Percentiles rank a stretch among this genome's conserved stretches.
phyloP scores from a whole-genome alignment of 2,888 invertebrate species.

The Dorcus hopei region DNA sequence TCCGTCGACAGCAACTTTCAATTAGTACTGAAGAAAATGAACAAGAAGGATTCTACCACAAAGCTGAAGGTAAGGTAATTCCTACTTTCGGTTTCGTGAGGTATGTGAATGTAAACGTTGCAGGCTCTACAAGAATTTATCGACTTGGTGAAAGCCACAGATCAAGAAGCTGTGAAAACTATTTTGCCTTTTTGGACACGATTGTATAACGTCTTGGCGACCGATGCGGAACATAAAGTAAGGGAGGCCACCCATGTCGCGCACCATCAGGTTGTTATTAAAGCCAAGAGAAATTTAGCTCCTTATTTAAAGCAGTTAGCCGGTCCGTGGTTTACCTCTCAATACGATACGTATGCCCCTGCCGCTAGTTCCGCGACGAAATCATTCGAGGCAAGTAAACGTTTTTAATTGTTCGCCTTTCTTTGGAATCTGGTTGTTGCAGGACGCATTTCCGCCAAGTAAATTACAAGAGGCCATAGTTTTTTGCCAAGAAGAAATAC shows the following conservation, averaged over 20 bases:
- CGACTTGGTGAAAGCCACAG: constrained; percentile 63
- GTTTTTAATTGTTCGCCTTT: not conserved
- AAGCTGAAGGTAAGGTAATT: constrained; percentile 69
- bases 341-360: constrained; percentile 82
- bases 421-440: constrained; percentile 27
- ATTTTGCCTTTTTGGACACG: constrained; percentile 82
- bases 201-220: constrained; percentile 69
- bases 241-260: constrained; percentile 75
- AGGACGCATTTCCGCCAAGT: constrained; percentile 74
- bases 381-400: constrained; percentile 58
- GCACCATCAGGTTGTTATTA: constrained; percentile 64
- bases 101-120: constrained; percentile 4
- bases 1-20: constrained; percentile 71
- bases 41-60: constrained; percentile 86
- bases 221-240: constrained; percentile 80
- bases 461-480: constrained; percentile 77
- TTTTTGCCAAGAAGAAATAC: constrained; percentile 79
- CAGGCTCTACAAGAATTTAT: constrained; percentile 81
- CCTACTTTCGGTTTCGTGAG: not conserved
- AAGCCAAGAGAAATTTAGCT: constrained; percentile 73
- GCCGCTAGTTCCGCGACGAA: constrained; percentile 70
- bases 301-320: constrained; percentile 74
- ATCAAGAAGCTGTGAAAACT: constrained; percentile 64
- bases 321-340: constrained; percentile 82
- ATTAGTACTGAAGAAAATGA: constrained; percentile 79